Percentiles rank a stretch among this genome's conserved stretches.
phyloP scores from a whole-genome alignment of 64 coral and sea anemone genomes.

The Pachyseris speciosa region DNA sequence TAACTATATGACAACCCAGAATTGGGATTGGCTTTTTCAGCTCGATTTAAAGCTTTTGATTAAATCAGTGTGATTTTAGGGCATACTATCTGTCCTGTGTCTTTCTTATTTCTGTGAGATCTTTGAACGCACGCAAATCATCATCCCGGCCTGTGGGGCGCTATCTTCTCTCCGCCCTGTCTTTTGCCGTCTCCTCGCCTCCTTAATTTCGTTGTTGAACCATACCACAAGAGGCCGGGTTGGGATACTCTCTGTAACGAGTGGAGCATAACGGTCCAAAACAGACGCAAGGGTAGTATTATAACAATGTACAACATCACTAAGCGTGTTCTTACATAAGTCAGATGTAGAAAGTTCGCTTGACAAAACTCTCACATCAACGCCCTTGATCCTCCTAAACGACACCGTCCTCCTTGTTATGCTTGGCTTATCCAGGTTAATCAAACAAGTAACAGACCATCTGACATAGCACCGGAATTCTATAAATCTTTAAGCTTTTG shows the following conservation, averaged over 20 bases:
- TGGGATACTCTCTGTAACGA: slow-evolving; percentile 36
- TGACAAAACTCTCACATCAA: slow-evolving; percentile 44
- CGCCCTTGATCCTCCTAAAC: slow-evolving; percentile 69
- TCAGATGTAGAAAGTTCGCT: slow-evolving; percentile 56
- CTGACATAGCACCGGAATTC: too few relatives aligned
- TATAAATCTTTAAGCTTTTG: too few relatives aligned
- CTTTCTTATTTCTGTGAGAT: too few relatives aligned
- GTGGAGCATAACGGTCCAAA: slow-evolving; percentile 63
- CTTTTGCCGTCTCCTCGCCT: slow-evolving; percentile 33
- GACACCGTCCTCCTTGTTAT: slow-evolving; percentile 62
- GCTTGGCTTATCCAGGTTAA: slow-evolving; percentile 59
- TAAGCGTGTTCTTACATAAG: slow-evolving; percentile 50
- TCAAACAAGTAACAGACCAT: too few relatives aligned
- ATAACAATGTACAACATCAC: slow-evolving; percentile 66
- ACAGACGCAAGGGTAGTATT: slow-evolving; percentile 61
- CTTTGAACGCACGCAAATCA: too few relatives aligned
- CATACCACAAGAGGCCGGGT: slow-evolving; percentile 31
- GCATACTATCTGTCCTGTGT: too few relatives aligned
- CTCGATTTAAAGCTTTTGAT: too few relatives aligned
- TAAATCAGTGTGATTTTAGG: too few relatives aligned
- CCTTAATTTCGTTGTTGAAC: slow-evolving; percentile 54
- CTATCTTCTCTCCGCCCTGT: slow-evolving; percentile 38
- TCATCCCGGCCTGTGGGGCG: slow-evolving; percentile 18
- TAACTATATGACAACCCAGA: too few relatives aligned
- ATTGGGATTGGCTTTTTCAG: too few relatives aligned